A percentile compares a stretch with the other conserved stretches of the same genome.
These are phyloP conservation scores for Amitus sp. DNA, from an alignment of 2,888 invertebrate species.

Conservation along the genomic window DNA sequence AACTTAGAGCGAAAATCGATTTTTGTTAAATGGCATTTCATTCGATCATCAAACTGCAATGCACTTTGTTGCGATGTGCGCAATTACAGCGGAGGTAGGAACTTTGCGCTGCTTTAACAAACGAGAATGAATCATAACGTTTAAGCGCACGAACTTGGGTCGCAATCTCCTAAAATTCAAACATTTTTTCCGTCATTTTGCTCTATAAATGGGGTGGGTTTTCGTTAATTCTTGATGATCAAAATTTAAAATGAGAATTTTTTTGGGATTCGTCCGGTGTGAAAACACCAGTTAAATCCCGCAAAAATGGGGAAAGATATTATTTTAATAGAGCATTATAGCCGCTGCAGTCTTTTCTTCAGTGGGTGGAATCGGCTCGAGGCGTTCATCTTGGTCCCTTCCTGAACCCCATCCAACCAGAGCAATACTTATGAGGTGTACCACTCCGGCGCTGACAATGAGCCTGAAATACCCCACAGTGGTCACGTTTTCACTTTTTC, in stretches of 20 bases:
- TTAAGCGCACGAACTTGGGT: too few species aligned
- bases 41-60: not conserved
- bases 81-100: not conserved
- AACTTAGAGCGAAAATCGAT: not conserved
- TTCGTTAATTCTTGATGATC: too few species aligned
- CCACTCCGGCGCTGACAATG: conserved; percentile 76
- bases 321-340: conserved; percentile 79
- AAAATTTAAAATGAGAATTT: too few species aligned
- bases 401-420: conserved; percentile 79
- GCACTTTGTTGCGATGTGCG: not conserved
- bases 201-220: too few species aligned
- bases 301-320: not conserved
- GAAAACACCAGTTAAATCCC: not conserved
- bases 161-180: too few species aligned
- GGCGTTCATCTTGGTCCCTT: conserved; percentile 70
- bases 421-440: conserved; percentile 78
- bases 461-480: conserved; percentile 67
- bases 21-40: not conserved
- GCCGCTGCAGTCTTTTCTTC: conserved; percentile 86
- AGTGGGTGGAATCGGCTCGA: conserved; percentile 74
- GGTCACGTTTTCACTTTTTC: too few species aligned
- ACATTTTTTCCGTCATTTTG: too few species aligned
- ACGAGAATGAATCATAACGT: too few species aligned
- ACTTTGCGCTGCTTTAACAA: not conserved
- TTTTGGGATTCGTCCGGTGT: not conserved